Evolutionary conservation across 2,888 invertebrate species (phyloP).

Genomic region (Drosophila merina): DNA sequence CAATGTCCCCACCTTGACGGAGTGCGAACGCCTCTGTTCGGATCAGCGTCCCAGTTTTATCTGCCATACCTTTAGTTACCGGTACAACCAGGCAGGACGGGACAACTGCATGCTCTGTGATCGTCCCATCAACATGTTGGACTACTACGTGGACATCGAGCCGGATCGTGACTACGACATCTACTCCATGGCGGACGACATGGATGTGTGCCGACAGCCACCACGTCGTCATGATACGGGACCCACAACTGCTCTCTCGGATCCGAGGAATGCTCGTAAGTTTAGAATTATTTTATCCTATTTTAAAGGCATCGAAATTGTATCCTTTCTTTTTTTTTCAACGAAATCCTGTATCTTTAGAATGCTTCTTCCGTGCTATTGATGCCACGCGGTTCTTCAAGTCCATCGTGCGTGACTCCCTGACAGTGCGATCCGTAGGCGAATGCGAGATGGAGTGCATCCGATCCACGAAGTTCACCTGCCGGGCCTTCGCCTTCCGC

Average conservation of each 20-base stretch:
- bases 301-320: too few relatives aligned
- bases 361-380: conserved; percentile 93
- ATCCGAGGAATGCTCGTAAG: conserved; percentile 84
- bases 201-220: conserved; percentile 84
- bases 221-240: conserved; percentile 71
- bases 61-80: conserved; percentile 91
- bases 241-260: conserved; percentile 82
- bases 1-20: conserved; percentile 88
- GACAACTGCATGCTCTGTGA: conserved; percentile 92
- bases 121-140: conserved; percentile 88
- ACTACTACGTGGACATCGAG: conserved; percentile 89
- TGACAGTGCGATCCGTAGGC: conserved; percentile 89
- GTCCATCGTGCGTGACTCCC: conserved; percentile 87
- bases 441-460: conserved; percentile 93
- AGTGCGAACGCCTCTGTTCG: conserved; percentile 91
- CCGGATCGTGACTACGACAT: conserved; percentile 91
- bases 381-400: conserved; percentile 89
- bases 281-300: neutral
- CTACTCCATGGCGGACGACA: conserved; percentile 89
- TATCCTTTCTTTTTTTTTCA: neutral
- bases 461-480: conserved; percentile 89
- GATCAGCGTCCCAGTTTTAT: conserved; percentile 87
- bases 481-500: conserved; percentile 91
- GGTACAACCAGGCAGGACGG: conserved; percentile 84
- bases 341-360: conserved; percentile 82